Base-by-base conservation (phyloP, 1,140 invertebrate species). In the Drosophila azteca region DNA sequence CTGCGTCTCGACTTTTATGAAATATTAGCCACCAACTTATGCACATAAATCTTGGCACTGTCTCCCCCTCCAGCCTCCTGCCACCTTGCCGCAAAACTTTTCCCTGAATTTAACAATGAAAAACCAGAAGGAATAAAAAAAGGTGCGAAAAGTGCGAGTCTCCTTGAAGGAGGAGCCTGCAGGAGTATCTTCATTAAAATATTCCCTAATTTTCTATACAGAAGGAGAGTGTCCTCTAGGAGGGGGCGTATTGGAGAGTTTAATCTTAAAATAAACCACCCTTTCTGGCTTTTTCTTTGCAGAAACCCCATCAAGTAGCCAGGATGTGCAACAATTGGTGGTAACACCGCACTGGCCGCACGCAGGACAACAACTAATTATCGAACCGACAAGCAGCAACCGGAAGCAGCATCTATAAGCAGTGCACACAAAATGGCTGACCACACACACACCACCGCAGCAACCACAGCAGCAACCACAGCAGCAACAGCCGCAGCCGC, bases 21-120 rank as follows among this genome's bases (percentile, higher is more conserved):
- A 74, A 74, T 74, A 74, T 74, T 74, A 74, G 71, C 71, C 51
- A 66, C 70, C 70, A 74, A 74, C 71, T 74, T 74, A 74, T 74
- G 71, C 71, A 74, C 71, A 74, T 74, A 74, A 74, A 75, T 74
- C 71, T 75, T 74, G 70, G 39, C 53, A 73, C 39, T 55, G 48
- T 62, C 31, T 3, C 7, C 17, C 17, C 17, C 17, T 1, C 17
- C 17, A 0, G 0, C 17, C 17, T 20, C 17, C 17, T 20, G 17
- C 29, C 31, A 9, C 8, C 9, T 9, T 35, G 50, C 51, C 50
- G 51, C 66, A 57, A 69, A 69, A 69, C 31, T 73, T 73, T 73
- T 51, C 39, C 26, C 41, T 45, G 52, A 64, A 73, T 73, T 51
- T 50, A 39, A 35, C 35, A 46, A 54, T 26, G 50, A 39, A 69